phyloP scores from a whole-genome alignment of 2,888 invertebrate genomes.

The Molanna angustata region DNA sequence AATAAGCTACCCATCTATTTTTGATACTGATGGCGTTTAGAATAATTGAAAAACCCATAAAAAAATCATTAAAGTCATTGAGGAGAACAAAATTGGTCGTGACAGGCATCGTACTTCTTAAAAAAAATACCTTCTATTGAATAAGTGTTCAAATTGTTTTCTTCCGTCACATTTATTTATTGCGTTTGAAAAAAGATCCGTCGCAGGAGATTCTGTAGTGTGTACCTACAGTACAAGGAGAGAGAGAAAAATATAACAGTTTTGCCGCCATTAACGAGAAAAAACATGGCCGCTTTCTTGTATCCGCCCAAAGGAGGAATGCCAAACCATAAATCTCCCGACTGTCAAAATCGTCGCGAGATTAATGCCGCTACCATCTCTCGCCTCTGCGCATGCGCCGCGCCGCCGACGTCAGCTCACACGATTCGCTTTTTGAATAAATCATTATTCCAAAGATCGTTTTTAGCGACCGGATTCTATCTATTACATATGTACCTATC shows the following conservation, averaged over 20 bases:
- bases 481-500: no score
- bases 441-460: no score
- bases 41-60: neutral
- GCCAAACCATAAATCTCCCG: conserved; percentile 8
- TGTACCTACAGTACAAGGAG: neutral
- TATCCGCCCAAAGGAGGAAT: conserved; percentile 8
- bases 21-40: neutral
- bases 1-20: no score
- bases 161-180: neutral
- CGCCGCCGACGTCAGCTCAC: no score
- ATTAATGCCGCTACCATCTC: conserved; percentile 1
- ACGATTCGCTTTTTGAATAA: no score
- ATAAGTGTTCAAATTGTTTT: no score
- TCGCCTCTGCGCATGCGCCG: no score
- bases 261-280: conserved; percentile 4
- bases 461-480: no score
- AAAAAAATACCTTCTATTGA: neutral
- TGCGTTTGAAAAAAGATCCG: no score
- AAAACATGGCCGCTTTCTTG: conserved; percentile 15
- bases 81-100: no score
- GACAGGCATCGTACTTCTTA: no score
- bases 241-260: neutral
- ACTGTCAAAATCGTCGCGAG: conserved; percentile 5
- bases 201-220: no score
- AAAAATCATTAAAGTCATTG: neutral